Evolutionary conservation across 2,113 vertebrate species (phyloP).

Genomic region (Chionis minor): DNA sequence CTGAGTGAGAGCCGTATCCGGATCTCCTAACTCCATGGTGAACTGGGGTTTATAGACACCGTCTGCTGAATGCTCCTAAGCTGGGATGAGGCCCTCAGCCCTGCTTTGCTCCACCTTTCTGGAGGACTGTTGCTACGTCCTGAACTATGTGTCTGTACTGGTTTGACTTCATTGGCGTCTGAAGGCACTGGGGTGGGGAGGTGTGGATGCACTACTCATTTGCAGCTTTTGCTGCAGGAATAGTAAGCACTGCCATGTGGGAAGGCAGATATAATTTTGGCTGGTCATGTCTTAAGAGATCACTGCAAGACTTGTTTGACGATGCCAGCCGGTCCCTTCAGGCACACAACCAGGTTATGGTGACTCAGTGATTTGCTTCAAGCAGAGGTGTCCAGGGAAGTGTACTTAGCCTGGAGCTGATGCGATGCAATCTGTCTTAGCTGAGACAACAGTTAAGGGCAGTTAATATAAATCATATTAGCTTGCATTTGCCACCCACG

Average conservation of each 20-base stretch:
- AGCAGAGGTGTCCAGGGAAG: not conserved
- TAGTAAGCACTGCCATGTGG: not conserved
- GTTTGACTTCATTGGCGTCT: not conserved
- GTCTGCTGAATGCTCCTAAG: not conserved
- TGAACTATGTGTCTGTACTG: not conserved
- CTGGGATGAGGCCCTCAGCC: not conserved
- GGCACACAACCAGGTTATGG: not conserved
- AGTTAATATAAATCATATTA: not conserved
- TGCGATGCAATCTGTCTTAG: not conserved
- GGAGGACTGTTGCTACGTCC: not conserved
- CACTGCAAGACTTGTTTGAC: not conserved
- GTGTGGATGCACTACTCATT: not conserved
- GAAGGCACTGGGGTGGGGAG: not conserved
- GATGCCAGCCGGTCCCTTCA: not conserved
- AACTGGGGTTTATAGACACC: not conserved
- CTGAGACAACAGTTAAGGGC: not conserved
- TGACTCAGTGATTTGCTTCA: not conserved
- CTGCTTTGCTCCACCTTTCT: not conserved
- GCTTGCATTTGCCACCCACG: not conserved
- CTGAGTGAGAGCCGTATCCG: not conserved
- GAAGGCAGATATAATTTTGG: not conserved
- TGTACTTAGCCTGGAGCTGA: accelerated
- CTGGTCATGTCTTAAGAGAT: not conserved
- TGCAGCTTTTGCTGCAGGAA: not conserved
- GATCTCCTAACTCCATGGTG: not conserved